These are phyloP conservation scores for Ctenopoma kingsleyae DNA, from an alignment of 2,797 vertebrate genomes.

Conservation along the genomic window DNA sequence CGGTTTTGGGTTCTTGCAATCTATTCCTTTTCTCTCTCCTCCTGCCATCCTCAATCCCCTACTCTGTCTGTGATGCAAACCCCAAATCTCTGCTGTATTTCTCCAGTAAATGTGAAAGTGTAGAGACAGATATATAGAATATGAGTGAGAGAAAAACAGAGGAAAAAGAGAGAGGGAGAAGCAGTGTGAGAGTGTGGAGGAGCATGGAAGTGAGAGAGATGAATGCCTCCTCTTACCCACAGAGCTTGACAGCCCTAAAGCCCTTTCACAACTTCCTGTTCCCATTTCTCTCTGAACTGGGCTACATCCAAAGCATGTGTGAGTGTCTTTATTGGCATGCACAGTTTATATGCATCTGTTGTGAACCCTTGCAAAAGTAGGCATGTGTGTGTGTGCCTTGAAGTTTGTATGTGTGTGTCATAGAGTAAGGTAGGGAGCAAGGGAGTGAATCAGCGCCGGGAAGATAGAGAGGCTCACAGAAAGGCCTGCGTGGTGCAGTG, in stretches of 20 bases:
- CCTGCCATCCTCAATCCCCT: constrained; percentile 50
- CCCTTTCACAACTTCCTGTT: constrained; percentile 74
- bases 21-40: constrained; percentile 44
- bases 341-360: constrained; percentile 50
- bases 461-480: constrained; percentile 72
- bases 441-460: constrained; percentile 68
- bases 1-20: constrained; percentile 75
- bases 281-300: constrained; percentile 62
- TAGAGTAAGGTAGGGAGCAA: constrained; percentile 49
- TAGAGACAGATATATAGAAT: constrained; percentile 35
- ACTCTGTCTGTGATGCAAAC: constrained; percentile 57
- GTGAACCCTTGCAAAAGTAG: constrained; percentile 23
- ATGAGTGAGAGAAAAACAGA: constrained; percentile 28
- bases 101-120: constrained; percentile 54
- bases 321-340: constrained; percentile 45
- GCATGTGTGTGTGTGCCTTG: constrained; percentile 12
- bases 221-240: constrained; percentile 64
- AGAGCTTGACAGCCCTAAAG: constrained; percentile 64
- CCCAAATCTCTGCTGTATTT: constrained; percentile 56
- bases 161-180: constrained; percentile 24
- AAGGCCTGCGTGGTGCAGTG: constrained; percentile 66
- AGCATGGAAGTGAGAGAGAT: constrained; percentile 53
- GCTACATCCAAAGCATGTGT: constrained; percentile 60
- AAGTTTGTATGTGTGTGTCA: constrained; percentile 40
- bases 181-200: constrained; percentile 29